A percentile compares a stretch with the other conserved stretches of the same genome.
phyloP scores from a whole-genome alignment of 2,888 invertebrate species.

The Drosophila aldrichi region DNA sequence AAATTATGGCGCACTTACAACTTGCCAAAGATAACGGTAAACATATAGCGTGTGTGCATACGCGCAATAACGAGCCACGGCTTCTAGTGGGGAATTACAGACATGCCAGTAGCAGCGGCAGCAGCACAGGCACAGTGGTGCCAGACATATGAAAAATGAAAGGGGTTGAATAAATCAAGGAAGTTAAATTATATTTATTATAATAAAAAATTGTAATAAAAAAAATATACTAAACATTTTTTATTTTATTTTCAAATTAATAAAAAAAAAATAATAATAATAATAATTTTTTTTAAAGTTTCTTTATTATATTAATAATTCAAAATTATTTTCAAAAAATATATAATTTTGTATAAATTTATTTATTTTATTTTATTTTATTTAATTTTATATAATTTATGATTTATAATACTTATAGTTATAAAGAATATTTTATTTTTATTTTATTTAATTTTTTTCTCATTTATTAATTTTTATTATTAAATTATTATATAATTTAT shows the following conservation, averaged over 20 bases:
- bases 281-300: too few relatives aligned
- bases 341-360: not conserved
- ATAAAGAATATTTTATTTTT: too few relatives aligned
- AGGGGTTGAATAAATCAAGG: not conserved
- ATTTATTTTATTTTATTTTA: not conserved
- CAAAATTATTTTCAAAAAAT: not conserved
- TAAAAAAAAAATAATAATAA: too few relatives aligned
- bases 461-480: too few relatives aligned
- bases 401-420: too few relatives aligned
- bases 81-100: conserved; percentile 46
- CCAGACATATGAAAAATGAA: not conserved
- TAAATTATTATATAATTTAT: too few relatives aligned
- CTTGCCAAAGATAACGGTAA: conserved; percentile 69
- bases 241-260: too few relatives aligned
- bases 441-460: too few relatives aligned
- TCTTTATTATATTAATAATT: too few relatives aligned
- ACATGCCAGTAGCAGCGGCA: conserved; percentile 23
- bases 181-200: not conserved
- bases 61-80: conserved; percentile 56
- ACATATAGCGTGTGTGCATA: conserved; percentile 52
- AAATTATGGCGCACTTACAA: conserved; percentile 70
- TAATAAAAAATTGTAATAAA: too few relatives aligned
- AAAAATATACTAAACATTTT: too few relatives aligned
- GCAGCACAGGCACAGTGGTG: conserved; percentile 38
- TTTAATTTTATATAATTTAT: not conserved